These are phyloP conservation scores for Cyrtonyx montezumae DNA, from an alignment of 2,113 vertebrate species.

Conservation along the genomic window DNA sequence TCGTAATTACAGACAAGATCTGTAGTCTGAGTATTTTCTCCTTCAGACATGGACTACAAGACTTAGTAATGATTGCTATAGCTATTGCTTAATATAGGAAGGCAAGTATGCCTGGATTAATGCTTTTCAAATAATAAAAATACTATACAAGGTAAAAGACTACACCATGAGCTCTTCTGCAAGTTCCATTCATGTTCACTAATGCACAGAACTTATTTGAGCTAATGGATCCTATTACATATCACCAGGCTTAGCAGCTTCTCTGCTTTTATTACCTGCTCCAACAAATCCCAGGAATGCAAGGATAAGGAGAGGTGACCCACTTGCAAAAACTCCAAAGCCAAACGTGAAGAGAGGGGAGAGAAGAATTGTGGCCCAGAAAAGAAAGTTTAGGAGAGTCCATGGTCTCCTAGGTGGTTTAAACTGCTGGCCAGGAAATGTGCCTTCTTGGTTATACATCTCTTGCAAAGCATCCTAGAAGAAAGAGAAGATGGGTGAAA, in stretches of 20 bases:
- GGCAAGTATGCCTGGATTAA: neutral
- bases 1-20: neutral
- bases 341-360: constrained; percentile 95
- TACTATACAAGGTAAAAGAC: neutral
- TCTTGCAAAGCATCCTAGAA: constrained; percentile 95
- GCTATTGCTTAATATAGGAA: neutral
- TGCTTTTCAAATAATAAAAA: neutral
- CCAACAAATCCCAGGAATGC: constrained; percentile 92
- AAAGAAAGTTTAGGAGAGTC: constrained; percentile 95
- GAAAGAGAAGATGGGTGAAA: neutral
- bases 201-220: neutral
- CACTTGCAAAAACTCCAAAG: constrained; percentile 91
- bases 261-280: constrained; percentile 81
- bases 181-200: neutral
- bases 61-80: neutral
- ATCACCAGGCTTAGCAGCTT: neutral
- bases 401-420: constrained; percentile 86
- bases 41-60: neutral
- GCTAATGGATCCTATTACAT: neutral
- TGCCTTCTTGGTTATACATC: constrained; percentile 87
- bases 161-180: neutral
- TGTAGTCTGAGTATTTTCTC: neutral
- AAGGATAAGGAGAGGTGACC: constrained; percentile 94
- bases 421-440: constrained; percentile 88
- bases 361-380: constrained; percentile 94